phyloP scores from a whole-genome alignment of 2,888 invertebrate species.

The Kuschelorhynchus macadamiae region DNA sequence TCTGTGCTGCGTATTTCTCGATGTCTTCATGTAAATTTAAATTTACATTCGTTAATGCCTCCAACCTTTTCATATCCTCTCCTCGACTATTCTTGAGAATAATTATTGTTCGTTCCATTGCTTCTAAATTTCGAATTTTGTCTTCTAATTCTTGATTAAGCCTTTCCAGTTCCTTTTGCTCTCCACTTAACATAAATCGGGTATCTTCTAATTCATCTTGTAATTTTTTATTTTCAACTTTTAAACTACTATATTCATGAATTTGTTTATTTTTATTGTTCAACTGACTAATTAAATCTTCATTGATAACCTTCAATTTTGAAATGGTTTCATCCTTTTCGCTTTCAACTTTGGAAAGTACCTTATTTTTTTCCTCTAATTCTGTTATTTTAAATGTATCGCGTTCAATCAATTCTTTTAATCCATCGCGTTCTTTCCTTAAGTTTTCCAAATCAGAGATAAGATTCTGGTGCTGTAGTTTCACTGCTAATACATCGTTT shows the following conservation, averaged over 20 bases:
- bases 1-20: background rate
- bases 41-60: background rate
- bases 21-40: background rate
- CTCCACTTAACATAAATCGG: conserved; percentile 12
- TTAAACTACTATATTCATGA: background rate
- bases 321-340: too few species aligned
- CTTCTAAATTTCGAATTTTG: background rate
- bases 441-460: background rate
- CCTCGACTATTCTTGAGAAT: background rate
- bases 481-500: background rate
- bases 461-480: background rate
- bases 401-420: background rate
- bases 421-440: conserved; percentile 10
- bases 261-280: background rate
- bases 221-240: conserved; percentile 17
- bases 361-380: conserved; percentile 8
- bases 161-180: conserved; percentile 12
- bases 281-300: background rate
- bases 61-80: background rate
- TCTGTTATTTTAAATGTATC: background rate
- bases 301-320: background rate
- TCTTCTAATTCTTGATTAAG: conserved; percentile 18
- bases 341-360: too few species aligned
- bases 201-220: conserved; percentile 22
- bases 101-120: background rate